These are phyloP conservation scores for Pygoscelis adeliae DNA, from an alignment of 2,113 vertebrate genomes.

Conservation along the genomic window DNA sequence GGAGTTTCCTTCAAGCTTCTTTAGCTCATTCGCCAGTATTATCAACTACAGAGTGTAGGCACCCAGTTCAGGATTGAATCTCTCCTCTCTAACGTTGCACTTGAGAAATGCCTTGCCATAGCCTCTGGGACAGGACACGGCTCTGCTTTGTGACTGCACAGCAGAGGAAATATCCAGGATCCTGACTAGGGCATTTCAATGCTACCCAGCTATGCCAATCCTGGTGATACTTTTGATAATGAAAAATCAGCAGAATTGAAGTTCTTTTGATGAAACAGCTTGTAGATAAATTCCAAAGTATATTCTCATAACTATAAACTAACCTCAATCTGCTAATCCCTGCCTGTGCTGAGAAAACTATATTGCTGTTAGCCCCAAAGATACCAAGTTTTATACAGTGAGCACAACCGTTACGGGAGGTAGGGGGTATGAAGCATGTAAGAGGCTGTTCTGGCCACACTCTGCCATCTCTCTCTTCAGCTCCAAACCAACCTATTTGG, in stretches of 20 bases:
- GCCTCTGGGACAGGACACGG: neutral
- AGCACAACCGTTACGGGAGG: neutral
- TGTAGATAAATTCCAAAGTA: neutral
- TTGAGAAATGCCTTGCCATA: neutral
- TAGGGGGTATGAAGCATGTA: accelerated
- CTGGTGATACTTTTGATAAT: neutral
- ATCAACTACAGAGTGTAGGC: neutral
- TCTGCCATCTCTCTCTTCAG: neutral
- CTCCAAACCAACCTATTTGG: neutral
- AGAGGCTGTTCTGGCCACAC: neutral
- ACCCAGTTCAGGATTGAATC: neutral
- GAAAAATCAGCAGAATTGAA: neutral
- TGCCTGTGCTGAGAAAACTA: neutral
- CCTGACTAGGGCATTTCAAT: neutral
- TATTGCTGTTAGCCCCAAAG: neutral
- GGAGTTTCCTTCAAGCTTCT: neutral
- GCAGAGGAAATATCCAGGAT: neutral
- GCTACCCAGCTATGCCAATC: neutral
- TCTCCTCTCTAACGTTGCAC: neutral
- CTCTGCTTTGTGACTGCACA: neutral
- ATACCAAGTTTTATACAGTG: too few relatives aligned
- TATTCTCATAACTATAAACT: neutral
- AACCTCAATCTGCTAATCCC: neutral
- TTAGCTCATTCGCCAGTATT: neutral
- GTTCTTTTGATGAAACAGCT: neutral